Base-by-base conservation (phyloP, 2,113 vertebrate species). In the Brachirus orientalis region DNA sequence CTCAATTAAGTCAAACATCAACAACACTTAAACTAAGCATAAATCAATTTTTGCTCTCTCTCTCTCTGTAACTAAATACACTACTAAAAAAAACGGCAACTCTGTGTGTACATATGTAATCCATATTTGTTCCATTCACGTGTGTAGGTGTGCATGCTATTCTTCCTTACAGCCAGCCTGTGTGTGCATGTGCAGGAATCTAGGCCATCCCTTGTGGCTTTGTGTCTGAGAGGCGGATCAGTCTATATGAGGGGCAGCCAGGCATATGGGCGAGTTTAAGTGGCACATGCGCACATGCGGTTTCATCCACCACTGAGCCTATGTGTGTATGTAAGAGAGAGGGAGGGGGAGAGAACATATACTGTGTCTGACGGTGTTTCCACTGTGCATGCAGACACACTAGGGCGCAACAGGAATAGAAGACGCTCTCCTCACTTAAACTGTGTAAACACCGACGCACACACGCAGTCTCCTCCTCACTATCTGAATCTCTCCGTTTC, bases 121-220 rank as follows among this genome's bases (percentile, higher is more conserved):
- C 17, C 54, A 54, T 40, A 16, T 60, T 37, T 13, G 16, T 38
- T 4, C 36, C 9, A 44, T 55, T 51, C 28, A 63, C 20, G 33
- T 63, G 20, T 65, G 37, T 44, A 40, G 38, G 41, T 36, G 51
- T 54, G 33, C 17, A 44, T 77, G 52, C 65, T 83, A 40, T 58
- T 37, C 77, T 75, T 72, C 76, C 67, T 33, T 69, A 43, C 59
- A 48, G 69, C 33, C 19, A 70, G 83, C 85, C 77, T 88, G 83
- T 84, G 70, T 86, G 63, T 91, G 72, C 84, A 89, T 79, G 84
- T 84, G 86, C 65, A 67, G 86, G 88, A 89, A 93, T 91, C 88
- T 91, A 88, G 90, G 88, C 88, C 90, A 90, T 83, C 72, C 78
- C 86, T 76, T 82, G 77, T 89, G 78, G 88, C 86, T 91, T 89